Base-by-base conservation (phyloP, 1,140 invertebrate species). In the Eueides isabella region DNA sequence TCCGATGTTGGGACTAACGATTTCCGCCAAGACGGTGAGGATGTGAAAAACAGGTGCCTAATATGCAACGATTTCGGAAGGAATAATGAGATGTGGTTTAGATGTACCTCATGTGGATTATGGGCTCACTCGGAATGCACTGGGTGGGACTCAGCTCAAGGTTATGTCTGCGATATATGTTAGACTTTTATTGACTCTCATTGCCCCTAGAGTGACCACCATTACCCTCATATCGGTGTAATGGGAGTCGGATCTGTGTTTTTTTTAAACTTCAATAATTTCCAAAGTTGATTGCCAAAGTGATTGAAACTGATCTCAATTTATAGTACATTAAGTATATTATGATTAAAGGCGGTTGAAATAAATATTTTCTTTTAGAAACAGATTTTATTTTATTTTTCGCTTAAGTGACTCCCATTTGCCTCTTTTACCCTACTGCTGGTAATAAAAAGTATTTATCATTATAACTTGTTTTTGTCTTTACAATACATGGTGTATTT, bases 31-130 rank as follows among this genome's bases (percentile, higher is more conserved):
- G 80, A 35, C 73, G 72, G 78, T 41, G 61, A 71, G 26, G 61
- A 71, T 63, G 31, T 12, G 78, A 74, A 26, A 72, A 74, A 19
- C 55, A 71, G 41, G 33, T 55, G 16, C 72, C 72, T 81, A 35
- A 65, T 80, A 76, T 83, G 83, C 67, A 44, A 66, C 19, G 79
- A 86, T 67, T 83, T 84, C 44, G 81, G 77, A 33, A 67, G 71
- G 79, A 80, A 86, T 76, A 80, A 84, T 23, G 80, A 83, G 81
- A 75, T 83, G 55, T 83, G 84, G 80, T 81, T 68, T 66, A 70
- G 72, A 16, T 77, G 75, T 67, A 72, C 65, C 11, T 72, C 64
- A 44, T 74, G 29, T 74, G 78, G 74, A 28, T 44, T 74, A 11
- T 79, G 74, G 72, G 68, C 71, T 63, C 71, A 79, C 68, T 12